Evolutionary conservation across 2,888 invertebrate genomes (phyloP).

Genomic region (Phyllotreta striolata): DNA sequence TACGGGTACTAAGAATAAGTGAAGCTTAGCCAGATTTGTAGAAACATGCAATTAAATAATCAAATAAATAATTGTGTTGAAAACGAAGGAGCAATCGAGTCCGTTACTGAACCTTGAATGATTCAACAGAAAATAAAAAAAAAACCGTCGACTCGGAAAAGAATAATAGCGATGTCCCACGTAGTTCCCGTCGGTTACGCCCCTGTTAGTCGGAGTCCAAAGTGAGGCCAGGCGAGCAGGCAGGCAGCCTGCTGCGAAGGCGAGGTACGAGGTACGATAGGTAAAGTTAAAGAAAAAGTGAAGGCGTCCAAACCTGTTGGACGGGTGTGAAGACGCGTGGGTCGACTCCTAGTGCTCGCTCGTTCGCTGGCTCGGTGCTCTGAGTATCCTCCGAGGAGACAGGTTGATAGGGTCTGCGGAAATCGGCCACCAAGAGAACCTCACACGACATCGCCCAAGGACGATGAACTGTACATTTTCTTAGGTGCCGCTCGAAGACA

Average conservation of each 20-base stretch:
- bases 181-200: slow-evolving; percentile 34
- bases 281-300: slow-evolving; percentile 56
- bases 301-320: slow-evolving; percentile 64
- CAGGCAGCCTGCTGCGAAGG: slow-evolving; percentile 38
- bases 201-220: slow-evolving; percentile 33
- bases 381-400: slow-evolving; percentile 43
- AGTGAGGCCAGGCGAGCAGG: slow-evolving; percentile 42
- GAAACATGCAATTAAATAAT: too few relatives aligned
- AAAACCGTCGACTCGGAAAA: slow-evolving; percentile 13
- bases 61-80: too few relatives aligned
- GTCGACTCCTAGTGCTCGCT: slow-evolving; percentile 57
- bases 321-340: slow-evolving; percentile 62
- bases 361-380: slow-evolving; percentile 34
- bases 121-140: slow-evolving; percentile 23
- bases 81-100: too few relatives aligned
- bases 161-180: slow-evolving; percentile 28
- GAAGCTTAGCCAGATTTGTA: too few relatives aligned
- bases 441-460: slow-evolving; percentile 47
- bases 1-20: too few relatives aligned
- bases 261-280: slow-evolving; percentile 38
- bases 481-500: too few relatives aligned
- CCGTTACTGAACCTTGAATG: slow-evolving; percentile 18
- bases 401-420: slow-evolving; percentile 49
- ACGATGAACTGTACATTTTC: slow-evolving; percentile 47
- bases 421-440: slow-evolving; percentile 43